Evolutionary conservation across 2,797 vertebrate species (phyloP).

Genomic region (Pteropus rufus): DNA sequence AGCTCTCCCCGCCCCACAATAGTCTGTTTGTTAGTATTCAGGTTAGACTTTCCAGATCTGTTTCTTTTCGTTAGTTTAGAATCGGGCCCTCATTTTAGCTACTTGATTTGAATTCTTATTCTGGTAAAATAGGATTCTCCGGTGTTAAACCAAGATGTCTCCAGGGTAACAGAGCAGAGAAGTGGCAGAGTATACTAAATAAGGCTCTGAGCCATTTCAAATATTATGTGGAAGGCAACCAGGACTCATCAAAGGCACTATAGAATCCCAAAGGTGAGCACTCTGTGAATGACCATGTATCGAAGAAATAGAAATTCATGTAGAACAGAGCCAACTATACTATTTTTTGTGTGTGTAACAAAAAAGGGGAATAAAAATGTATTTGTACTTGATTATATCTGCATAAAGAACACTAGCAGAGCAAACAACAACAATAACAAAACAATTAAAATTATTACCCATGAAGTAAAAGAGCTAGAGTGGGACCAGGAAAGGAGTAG

Average conservation of each 20-base stretch:
- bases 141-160: slow-evolving; percentile 40
- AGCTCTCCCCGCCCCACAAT: background rate
- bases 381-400: background rate
- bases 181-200: slow-evolving; percentile 12
- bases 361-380: background rate
- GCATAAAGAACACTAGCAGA: background rate
- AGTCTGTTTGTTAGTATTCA: background rate
- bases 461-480: background rate
- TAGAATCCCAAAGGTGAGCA: slow-evolving; percentile 15
- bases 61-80: background rate
- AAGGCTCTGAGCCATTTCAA: slow-evolving; percentile 32
- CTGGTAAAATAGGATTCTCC: slow-evolving; percentile 10
- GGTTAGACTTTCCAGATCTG: background rate
- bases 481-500: background rate
- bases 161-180: slow-evolving; percentile 53
- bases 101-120: slow-evolving; percentile 32
- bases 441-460: background rate
- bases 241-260: slow-evolving; percentile 23
- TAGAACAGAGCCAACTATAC: background rate
- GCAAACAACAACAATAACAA: background rate
- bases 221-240: background rate
- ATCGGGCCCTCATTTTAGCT: background rate
- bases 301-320: background rate
- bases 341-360: background rate
- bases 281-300: background rate